These are phyloP conservation scores for Spongilla lacustris DNA, from an alignment of 37 sponge, comb jelly and placozoan species.

Conservation along the genomic window DNA sequence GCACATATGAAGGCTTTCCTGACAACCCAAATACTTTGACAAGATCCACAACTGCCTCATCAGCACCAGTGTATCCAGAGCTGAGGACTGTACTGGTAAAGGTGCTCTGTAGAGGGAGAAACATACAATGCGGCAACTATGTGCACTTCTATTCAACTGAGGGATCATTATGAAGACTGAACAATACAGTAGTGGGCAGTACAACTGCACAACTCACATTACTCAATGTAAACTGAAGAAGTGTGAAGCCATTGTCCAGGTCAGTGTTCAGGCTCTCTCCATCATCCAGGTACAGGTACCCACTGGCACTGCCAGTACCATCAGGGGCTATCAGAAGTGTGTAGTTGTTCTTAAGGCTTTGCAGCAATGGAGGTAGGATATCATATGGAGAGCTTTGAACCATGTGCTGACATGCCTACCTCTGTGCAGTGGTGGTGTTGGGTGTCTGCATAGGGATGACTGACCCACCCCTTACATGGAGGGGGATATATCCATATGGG, in stretches of 20 bases:
- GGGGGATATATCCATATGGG: constrained; percentile 41
- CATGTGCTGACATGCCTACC: constrained; percentile 12
- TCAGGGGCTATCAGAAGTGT: constrained; percentile 51
- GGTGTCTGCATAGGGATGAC: constrained; percentile 55
- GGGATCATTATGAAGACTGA: too few relatives aligned
- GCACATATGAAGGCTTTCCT: too few relatives aligned
- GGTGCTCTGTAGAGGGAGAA: too few relatives aligned
- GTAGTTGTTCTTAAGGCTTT: constrained; percentile 59
- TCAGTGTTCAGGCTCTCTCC: constrained; percentile 44
- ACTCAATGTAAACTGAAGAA: neutral
- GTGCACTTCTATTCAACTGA: too few relatives aligned
- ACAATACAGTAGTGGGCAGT: too few relatives aligned
- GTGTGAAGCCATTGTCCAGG: constrained; percentile 29
- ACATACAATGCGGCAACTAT: too few relatives aligned
- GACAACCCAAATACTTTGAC: too few relatives aligned
- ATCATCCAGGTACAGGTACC: constrained; percentile 68
- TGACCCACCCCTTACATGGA: constrained; percentile 68
- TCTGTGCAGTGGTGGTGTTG: constrained; percentile 52
- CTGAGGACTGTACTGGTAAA: neutral
- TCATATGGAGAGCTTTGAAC: neutral
- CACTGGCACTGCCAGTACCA: constrained; percentile 4
- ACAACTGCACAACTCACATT: too few relatives aligned
- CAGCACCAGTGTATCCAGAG: constrained; percentile 11
- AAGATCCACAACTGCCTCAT: neutral
- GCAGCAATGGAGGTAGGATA: neutral